Evolutionary conservation across 2,797 vertebrate species (phyloP).

Genomic region (Balearica regulorum): DNA sequence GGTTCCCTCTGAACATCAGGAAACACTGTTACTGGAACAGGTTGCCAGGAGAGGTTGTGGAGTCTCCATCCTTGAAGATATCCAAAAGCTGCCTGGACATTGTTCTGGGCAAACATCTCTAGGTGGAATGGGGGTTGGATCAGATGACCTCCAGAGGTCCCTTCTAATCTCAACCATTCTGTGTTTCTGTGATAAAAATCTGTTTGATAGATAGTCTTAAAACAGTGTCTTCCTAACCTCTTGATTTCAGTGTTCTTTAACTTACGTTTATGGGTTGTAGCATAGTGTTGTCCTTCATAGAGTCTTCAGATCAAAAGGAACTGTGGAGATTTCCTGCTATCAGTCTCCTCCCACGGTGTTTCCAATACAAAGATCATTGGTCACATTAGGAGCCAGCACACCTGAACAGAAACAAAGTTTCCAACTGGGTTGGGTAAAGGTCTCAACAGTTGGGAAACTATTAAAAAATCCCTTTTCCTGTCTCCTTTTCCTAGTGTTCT

Average conservation of each 20-base stretch:
- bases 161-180: not conserved
- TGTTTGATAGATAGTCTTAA: not conserved
- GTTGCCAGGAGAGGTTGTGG: not conserved
- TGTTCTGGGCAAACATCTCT: not conserved
- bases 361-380: not conserved
- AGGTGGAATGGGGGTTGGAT: accelerated
- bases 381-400: not conserved
- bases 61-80: not conserved
- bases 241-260: not conserved
- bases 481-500: not conserved
- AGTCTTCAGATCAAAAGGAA: not conserved
- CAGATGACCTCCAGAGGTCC: not conserved
- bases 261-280: not conserved
- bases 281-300: not conserved
- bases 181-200: not conserved
- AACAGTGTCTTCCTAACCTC: not conserved
- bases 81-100: not conserved
- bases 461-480: not conserved
- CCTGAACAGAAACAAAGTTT: not conserved
- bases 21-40: not conserved
- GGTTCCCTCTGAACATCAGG: not conserved
- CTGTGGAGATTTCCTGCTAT: not conserved
- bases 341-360: not conserved
- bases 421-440: accelerated
- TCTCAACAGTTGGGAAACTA: not conserved